Conservation (phyloP, 1,140 invertebrate species). For the Listronotus bonariensis region DNA sequence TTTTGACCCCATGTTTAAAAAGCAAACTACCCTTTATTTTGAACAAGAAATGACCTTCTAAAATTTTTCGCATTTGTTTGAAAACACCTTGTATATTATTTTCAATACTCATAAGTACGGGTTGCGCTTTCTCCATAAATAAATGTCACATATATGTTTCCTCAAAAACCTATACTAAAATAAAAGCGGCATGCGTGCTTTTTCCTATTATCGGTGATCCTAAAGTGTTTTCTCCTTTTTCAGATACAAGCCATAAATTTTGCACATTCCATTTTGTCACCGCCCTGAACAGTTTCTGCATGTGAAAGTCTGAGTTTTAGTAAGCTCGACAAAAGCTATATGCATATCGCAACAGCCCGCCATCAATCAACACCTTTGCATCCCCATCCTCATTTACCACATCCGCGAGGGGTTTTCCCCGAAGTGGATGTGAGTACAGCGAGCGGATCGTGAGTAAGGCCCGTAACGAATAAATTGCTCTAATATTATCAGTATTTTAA, state of each 20-base stretch:
- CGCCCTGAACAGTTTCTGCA: conserved; percentile 16
- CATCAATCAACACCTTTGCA: conserved; percentile 21
- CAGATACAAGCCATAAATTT: conserved; percentile 13
- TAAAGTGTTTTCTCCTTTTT: conserved; percentile 2
- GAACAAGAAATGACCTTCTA: no score
- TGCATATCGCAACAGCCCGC: conserved; percentile 17
- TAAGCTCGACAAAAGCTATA: conserved; percentile 23
- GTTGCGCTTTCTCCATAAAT: no score
- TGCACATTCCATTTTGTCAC: conserved; percentile 21
- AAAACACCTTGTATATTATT: no score
- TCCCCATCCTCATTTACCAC: conserved; percentile 11
- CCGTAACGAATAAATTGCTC: not conserved
- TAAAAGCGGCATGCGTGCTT: no score
- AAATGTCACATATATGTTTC: no score
- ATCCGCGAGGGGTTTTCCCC: conserved; percentile 9
- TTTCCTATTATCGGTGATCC: no score
- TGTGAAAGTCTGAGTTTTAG: conserved; percentile 18
- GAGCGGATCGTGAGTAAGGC: not conserved
- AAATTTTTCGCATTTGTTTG: no score
- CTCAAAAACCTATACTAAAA: no score
- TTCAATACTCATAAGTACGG: no score
- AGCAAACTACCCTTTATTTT: no score
- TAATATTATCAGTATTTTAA: no score
- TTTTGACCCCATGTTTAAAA: no score
- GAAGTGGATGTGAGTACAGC: conserved; percentile 1